A percentile compares a stretch with the other conserved stretches of the same genome.
Conservation (phyloP, 2,888 invertebrate species). For the Caenorhabditis macrosperma region DNA sequence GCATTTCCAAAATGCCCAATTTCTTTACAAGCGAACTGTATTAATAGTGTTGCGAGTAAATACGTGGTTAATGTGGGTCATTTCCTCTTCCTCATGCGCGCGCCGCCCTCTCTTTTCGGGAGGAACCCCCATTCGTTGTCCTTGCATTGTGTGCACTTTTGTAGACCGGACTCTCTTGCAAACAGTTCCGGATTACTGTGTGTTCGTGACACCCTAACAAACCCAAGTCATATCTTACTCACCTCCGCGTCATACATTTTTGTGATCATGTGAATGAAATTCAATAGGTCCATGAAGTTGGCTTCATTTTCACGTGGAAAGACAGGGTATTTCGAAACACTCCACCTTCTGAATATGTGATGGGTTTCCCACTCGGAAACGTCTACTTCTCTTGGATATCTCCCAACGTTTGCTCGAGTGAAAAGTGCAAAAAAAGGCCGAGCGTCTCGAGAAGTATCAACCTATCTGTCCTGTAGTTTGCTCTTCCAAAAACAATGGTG, state of each 20-base stretch:
- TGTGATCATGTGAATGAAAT: not conserved
- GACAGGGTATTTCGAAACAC: not conserved
- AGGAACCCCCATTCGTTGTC: constrained; percentile 24
- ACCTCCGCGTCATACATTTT: not conserved
- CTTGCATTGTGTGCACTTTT: constrained; percentile 45
- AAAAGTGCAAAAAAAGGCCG: too few relatives aligned
- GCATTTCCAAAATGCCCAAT: constrained; percentile 55
- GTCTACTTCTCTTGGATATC: not conserved
- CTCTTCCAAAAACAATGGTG: not conserved
- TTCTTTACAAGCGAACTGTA: constrained; percentile 55
- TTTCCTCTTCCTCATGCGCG: constrained; percentile 38
- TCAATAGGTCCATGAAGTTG: not conserved
- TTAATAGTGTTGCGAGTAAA: constrained; percentile 59
- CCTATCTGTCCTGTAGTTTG: constrained; percentile 8
- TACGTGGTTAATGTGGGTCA: constrained; percentile 56
- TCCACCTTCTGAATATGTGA: not conserved
- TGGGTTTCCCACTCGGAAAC: not conserved
- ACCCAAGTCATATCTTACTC: not conserved
- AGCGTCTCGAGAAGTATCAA: not conserved
- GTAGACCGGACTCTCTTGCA: constrained; percentile 28
- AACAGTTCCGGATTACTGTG: constrained; percentile 42
- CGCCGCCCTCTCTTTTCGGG: constrained; percentile 48
- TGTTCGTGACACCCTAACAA: constrained; percentile 25
- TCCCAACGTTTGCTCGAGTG: too few relatives aligned
- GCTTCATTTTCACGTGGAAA: not conserved